A percentile compares a stretch with the other conserved stretches of the same genome.
These are phyloP conservation scores for Shargacucullia verbasci DNA, from an alignment of 2,888 invertebrate genomes.

Conservation along the genomic window DNA sequence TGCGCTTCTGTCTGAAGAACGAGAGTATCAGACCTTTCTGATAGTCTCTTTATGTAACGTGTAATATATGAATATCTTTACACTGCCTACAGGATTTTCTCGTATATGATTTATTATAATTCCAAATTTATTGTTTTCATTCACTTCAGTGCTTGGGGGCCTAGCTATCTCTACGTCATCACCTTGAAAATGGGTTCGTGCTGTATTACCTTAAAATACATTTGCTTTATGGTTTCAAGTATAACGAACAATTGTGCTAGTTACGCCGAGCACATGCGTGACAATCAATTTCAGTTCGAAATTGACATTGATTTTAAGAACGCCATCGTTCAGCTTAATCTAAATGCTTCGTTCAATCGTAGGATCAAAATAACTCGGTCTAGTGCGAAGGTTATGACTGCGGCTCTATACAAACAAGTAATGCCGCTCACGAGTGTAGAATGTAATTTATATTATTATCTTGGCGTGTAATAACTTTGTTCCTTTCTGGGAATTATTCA, in stretches of 20 bases:
- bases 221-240: slow-evolving; percentile 18
- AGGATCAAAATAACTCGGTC: slow-evolving; percentile 3
- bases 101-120: too few relatives aligned
- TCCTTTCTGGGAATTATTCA: too few relatives aligned
- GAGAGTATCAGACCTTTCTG: too few relatives aligned
- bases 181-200: slow-evolving; percentile 10
- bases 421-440: too few relatives aligned
- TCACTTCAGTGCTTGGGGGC: slow-evolving; percentile 7
- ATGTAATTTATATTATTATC: too few relatives aligned
- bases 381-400: too few relatives aligned
- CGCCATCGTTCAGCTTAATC: slow-evolving; percentile 18
- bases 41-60: too few relatives aligned
- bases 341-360: slow-evolving; percentile 8
- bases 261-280: slow-evolving; percentile 11
- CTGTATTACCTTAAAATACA: slow-evolving; percentile 11
- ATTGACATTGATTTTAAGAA: slow-evolving; percentile 33
- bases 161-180: slow-evolving; percentile 6
- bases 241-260: slow-evolving; percentile 25
- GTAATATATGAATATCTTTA: too few relatives aligned
- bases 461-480: too few relatives aligned
- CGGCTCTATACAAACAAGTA: too few relatives aligned
- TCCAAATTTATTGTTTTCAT: slow-evolving; percentile 14
- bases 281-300: slow-evolving; percentile 36
- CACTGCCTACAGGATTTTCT: too few relatives aligned
- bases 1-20: too few relatives aligned